Percentiles rank a stretch among this genome's conserved stretches.
Evolutionary conservation across 1,140 invertebrate genomes (phyloP).

Genomic region (Atta texana): DNA sequence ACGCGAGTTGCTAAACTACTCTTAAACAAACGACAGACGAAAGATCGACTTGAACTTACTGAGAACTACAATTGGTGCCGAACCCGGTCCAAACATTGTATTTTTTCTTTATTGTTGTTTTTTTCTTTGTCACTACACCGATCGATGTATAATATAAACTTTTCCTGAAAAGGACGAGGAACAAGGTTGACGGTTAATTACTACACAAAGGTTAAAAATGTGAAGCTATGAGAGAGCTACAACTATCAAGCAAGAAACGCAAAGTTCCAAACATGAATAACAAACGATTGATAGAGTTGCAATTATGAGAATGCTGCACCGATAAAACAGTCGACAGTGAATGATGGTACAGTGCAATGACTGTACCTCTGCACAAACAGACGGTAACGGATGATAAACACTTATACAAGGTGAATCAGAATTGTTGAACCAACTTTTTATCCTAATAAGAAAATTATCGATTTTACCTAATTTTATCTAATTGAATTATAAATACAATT

Average conservation of each 20-base stretch:
- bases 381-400: too few relatives aligned
- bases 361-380: too few relatives aligned
- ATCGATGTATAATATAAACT: conserved; percentile 7
- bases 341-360: too few relatives aligned
- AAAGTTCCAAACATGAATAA: not conserved
- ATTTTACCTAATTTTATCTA: too few relatives aligned
- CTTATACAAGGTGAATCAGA: too few relatives aligned
- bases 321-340: too few relatives aligned
- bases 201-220: too few relatives aligned
- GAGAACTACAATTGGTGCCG: conserved; percentile 91
- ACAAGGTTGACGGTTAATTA: not conserved
- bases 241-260: not conserved
- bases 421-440: too few relatives aligned
- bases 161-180: conserved; percentile 33
- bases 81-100: conserved; percentile 86
- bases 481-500: too few relatives aligned
- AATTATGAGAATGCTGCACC: not conserved
- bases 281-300: not conserved
- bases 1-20: not conserved
- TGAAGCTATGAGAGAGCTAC: too few relatives aligned
- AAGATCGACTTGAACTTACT: conserved; percentile 88
- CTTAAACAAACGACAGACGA: conserved; percentile 70
- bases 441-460: too few relatives aligned
- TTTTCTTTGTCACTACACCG: not conserved
- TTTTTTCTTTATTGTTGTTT: conserved; percentile 70